Evolutionary conservation across 1,140 invertebrate species (phyloP).

Genomic region (Drosophila arawakana): DNA sequence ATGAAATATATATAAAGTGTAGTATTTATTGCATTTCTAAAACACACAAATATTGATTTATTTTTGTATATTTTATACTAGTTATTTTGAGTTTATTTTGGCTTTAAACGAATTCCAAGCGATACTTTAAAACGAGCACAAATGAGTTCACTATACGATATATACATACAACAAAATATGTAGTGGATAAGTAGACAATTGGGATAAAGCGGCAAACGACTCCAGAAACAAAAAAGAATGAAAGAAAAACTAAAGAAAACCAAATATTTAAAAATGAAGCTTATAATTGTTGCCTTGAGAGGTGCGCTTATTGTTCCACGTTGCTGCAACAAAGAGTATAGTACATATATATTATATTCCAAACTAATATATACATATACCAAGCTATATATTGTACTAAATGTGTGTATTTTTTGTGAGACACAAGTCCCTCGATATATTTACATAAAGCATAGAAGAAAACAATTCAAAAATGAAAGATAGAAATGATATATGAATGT

Average conservation of each 20-base stretch:
- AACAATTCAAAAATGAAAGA: background rate
- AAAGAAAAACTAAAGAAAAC: conserved; percentile 19
- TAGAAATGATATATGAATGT: conserved; percentile 4
- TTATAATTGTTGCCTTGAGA: conserved; percentile 45
- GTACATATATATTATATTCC: conserved; percentile 23
- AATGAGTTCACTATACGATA: conserved; percentile 40
- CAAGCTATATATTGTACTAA: conserved; percentile 46
- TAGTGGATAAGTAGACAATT: conserved; percentile 40
- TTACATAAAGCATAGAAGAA: conserved; percentile 25
- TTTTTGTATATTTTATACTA: background rate
- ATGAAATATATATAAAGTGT: conserved; percentile 6
- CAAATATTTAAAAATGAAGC: conserved; percentile 14
- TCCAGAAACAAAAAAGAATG: background rate
- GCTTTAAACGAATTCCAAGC: conserved; percentile 14
- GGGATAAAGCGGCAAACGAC: conserved; percentile 11
- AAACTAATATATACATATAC: conserved; percentile 32
- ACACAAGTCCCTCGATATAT: conserved; percentile 18
- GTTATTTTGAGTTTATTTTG: conserved; percentile 11
- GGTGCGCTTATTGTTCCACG: conserved; percentile 49
- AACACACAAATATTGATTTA: conserved; percentile 1
- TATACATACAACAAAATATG: conserved; percentile 20
- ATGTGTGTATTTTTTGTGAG: conserved; percentile 30
- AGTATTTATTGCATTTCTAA: conserved; percentile 14
- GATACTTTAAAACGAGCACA: conserved; percentile 38
- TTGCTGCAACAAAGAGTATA: conserved; percentile 35